Evolutionary conservation across 2,888 invertebrate species (phyloP).

Genomic region (Flabesymbios commensalis): DNA sequence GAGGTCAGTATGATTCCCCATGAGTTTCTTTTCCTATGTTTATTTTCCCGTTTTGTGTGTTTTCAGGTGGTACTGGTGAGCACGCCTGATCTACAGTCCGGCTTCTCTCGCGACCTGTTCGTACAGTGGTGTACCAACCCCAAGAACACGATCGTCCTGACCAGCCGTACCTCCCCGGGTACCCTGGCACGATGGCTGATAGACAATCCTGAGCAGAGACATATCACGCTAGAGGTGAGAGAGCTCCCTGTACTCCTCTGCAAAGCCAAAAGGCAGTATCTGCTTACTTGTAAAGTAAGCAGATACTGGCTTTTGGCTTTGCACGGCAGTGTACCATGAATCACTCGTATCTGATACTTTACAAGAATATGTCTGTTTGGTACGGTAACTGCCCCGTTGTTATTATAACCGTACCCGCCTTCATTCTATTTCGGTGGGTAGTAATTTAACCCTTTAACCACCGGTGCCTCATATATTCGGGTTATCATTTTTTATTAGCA

Average conservation of each 20-base stretch:
- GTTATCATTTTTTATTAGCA: too few species aligned
- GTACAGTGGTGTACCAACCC: constrained; percentile 89
- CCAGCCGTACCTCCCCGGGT: constrained; percentile 71
- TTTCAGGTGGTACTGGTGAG: constrained; percentile 84
- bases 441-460: background rate
- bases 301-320: too few species aligned
- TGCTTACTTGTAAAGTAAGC: too few species aligned
- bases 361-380: too few species aligned
- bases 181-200: constrained; percentile 66
- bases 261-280: too few species aligned
- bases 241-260: too few species aligned
- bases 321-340: too few species aligned
- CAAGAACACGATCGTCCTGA: constrained; percentile 92
- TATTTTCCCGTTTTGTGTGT: too few species aligned
- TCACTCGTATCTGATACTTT: too few species aligned
- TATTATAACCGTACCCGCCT: background rate
- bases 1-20: too few species aligned
- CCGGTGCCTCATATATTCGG: too few species aligned
- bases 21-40: too few species aligned
- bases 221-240: constrained; percentile 8
- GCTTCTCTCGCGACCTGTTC: constrained; percentile 92
- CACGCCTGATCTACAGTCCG: constrained; percentile 91
- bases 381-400: background rate
- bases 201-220: constrained; percentile 56
- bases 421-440: background rate